These are phyloP conservation scores for Rhyacichthys aspro DNA, from an alignment of 2,797 vertebrate genomes.

Conservation along the genomic window DNA sequence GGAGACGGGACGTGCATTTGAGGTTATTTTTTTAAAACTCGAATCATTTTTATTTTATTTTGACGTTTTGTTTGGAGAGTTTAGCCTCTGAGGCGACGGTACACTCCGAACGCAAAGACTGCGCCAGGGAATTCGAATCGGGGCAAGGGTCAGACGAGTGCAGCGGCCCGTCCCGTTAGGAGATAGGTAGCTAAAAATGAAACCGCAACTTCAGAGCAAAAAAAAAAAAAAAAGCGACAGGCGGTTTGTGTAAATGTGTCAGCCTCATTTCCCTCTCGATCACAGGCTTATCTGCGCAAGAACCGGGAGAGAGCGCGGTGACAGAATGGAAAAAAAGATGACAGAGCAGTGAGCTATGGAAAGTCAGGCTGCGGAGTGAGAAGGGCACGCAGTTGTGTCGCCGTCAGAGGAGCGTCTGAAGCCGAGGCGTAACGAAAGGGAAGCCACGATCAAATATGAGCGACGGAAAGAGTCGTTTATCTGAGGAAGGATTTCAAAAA, in stretches of 20 bases:
- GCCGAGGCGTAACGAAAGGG: constrained; percentile 45
- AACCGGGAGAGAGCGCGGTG: constrained; percentile 53
- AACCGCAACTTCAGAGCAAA: not conserved
- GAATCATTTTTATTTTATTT: constrained; percentile 25
- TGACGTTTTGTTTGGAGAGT: constrained; percentile 27
- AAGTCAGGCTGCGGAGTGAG: constrained; percentile 77
- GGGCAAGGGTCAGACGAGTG: constrained; percentile 47
- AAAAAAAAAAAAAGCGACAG: too few relatives aligned
- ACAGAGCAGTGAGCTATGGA: constrained; percentile 62
- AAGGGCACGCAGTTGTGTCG: constrained; percentile 78
- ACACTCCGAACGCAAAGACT: constrained; percentile 7
- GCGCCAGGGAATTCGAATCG: constrained; percentile 48
- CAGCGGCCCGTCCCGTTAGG: constrained; percentile 37
- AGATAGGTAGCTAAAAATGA: not conserved
- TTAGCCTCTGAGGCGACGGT: constrained; percentile 34
- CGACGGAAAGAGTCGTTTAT: constrained; percentile 31
- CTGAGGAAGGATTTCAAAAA: constrained; percentile 7
- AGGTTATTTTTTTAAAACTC: constrained; percentile 25
- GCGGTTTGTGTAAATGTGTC: constrained; percentile 18
- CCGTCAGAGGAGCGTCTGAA: constrained; percentile 46
- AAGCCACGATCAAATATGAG: constrained; percentile 24
- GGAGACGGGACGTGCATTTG: not conserved
- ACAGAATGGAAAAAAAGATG: constrained; percentile 67
- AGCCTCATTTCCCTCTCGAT: constrained; percentile 57
- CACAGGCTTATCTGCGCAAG: constrained; percentile 61